These are phyloP conservation scores for Myiozetetes cayanensis DNA, from an alignment of 2,113 vertebrate genomes.

Conservation along the genomic window DNA sequence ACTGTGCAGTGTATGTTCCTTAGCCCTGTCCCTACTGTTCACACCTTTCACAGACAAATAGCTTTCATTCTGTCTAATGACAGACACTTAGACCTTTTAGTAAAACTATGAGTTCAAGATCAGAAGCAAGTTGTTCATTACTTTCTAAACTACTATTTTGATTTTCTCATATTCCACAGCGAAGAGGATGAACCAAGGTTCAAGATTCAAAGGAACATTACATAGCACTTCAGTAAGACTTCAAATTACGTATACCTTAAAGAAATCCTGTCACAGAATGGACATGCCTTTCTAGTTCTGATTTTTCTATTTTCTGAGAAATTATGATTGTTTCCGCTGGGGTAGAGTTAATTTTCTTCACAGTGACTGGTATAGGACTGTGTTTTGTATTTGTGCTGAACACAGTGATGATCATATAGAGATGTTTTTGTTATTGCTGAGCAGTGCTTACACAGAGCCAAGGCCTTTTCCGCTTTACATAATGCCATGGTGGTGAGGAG, in stretches of 20 bases:
- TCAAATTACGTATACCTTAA: not conserved
- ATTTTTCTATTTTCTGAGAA: not conserved
- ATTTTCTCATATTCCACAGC: not conserved
- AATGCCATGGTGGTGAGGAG: rapidly evolving
- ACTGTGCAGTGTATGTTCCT: not conserved
- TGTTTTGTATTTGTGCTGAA: not conserved
- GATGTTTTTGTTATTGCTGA: not conserved
- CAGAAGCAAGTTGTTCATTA: not conserved
- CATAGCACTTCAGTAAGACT: not conserved
- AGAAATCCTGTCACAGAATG: not conserved
- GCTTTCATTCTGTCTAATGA: not conserved
- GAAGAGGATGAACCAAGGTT: not conserved
- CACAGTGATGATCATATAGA: not conserved
- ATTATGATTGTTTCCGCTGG: not conserved
- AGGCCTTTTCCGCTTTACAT: not conserved
- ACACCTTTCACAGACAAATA: not conserved
- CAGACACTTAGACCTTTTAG: not conserved
- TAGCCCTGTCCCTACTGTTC: not conserved
- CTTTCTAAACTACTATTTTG: not conserved
- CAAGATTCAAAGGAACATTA: not conserved
- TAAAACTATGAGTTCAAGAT: not conserved
- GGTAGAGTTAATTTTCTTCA: not conserved
- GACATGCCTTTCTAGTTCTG: not conserved
- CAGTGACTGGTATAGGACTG: not conserved
- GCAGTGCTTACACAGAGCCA: not conserved